These are phyloP conservation scores for Lampris incognitus DNA, from an alignment of 2,113 vertebrate species.

Conservation along the genomic window DNA sequence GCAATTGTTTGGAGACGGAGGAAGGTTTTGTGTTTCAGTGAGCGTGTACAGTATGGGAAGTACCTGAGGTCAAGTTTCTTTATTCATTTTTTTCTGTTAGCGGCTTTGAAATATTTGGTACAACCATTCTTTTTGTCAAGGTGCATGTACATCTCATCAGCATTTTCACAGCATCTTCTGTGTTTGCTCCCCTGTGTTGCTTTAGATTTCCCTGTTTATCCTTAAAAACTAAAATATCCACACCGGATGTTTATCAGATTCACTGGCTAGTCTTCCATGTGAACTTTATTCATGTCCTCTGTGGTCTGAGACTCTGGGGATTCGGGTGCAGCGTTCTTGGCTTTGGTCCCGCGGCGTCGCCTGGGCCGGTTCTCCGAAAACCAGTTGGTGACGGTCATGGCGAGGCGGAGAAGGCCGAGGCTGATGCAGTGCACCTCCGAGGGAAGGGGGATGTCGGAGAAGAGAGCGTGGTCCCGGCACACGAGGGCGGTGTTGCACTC, in stretches of 20 bases:
- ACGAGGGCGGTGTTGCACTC: constrained; percentile 68
- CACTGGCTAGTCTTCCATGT: constrained; percentile 67
- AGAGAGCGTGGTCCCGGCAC: constrained; percentile 82
- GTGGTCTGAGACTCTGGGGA: constrained; percentile 31
- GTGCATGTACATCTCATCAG: constrained; percentile 70
- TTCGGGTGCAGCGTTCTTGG: constrained; percentile 18
- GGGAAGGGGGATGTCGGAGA: constrained; percentile 85
- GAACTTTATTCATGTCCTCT: constrained; percentile 54
- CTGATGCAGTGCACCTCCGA: constrained; percentile 85
- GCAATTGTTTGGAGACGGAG: constrained; percentile 18
- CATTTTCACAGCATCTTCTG: constrained; percentile 45
- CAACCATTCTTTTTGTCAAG: constrained; percentile 66
- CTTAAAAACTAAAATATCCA: not conserved
- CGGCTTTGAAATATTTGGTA: constrained; percentile 51
- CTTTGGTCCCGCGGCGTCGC: constrained; percentile 14
- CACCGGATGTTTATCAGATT: not conserved
- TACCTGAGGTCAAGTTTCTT: constrained; percentile 78
- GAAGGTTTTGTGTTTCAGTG: constrained; percentile 24
- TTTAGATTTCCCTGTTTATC: constrained; percentile 4
- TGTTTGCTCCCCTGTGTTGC: constrained; percentile 33
- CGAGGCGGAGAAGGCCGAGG: constrained; percentile 78
- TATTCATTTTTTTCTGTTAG: constrained; percentile 11
- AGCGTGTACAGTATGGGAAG: constrained; percentile 70
- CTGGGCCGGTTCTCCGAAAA: constrained; percentile 77
- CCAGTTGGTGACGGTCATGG: constrained; percentile 79